phyloP scores from a whole-genome alignment of 1,140 invertebrate species.

The Arctopsyche grandis region DNA sequence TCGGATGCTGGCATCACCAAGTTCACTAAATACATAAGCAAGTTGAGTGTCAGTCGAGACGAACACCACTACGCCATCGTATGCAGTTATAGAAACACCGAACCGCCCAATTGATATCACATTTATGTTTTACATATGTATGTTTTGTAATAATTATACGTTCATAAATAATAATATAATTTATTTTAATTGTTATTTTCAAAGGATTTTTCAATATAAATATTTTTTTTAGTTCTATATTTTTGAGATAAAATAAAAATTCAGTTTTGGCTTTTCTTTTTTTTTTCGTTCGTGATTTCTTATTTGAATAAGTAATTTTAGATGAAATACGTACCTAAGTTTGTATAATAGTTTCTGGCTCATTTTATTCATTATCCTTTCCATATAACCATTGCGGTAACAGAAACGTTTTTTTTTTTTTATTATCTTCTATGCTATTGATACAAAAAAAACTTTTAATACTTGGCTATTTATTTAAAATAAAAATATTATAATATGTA shows the following conservation, averaged over 20 bases:
- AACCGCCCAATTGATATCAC: background rate
- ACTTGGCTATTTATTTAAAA: no score
- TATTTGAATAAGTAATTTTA: no score
- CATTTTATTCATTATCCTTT: background rate
- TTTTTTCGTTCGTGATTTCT: background rate
- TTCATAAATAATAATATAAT: background rate
- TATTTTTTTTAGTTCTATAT: background rate
- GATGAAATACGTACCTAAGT: no score
- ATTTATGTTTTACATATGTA: no score
- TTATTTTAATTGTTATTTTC: no score
- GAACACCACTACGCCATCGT: conserved; percentile 67
- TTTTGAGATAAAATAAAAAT: background rate
- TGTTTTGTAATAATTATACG: no score
- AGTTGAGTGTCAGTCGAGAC: conserved; percentile 59
- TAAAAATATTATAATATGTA: no score
- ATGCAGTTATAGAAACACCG: conserved; percentile 65
- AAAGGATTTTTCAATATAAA: background rate
- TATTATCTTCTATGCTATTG: no score
- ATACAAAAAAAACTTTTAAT: no score
- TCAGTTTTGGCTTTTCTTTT: background rate
- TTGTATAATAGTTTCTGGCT: no score
- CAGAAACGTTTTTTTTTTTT: background rate
- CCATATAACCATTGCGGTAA: background rate
- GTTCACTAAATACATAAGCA: conserved; percentile 73
- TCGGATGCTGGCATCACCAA: conserved; percentile 70